phyloP scores from a whole-genome alignment of 1,140 invertebrate genomes.

The Sweltsa coloradensis region DNA sequence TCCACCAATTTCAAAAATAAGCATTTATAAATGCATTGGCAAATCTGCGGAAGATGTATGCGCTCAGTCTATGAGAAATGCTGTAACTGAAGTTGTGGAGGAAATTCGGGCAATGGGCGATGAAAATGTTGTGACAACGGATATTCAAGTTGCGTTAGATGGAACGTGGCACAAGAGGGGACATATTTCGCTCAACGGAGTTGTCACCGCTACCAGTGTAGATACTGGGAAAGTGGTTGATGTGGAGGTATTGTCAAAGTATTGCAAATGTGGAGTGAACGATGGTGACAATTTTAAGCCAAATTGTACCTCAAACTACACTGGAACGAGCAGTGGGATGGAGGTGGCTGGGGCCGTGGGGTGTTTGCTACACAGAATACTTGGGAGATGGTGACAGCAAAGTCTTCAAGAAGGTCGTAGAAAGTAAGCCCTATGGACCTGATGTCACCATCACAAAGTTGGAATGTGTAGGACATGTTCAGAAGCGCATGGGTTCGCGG shows the following conservation, averaged over 20 bases:
- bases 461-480: constrained; percentile 15
- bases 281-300: neutral
- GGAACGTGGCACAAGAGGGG: constrained; percentile 16
- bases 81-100: constrained; percentile 2
- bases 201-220: constrained; percentile 13
- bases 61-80: constrained; percentile 6
- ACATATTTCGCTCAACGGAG: constrained; percentile 11
- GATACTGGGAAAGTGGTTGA: constrained; percentile 14
- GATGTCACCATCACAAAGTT: constrained; percentile 13
- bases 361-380: constrained; percentile 16
- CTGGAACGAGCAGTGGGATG: constrained; percentile 14
- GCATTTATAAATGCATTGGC: constrained; percentile 2
- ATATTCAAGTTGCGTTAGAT: constrained; percentile 14
- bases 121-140: constrained; percentile 1
- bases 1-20: constrained; percentile 5
- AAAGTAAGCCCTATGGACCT: constrained; percentile 15
- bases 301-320: constrained; percentile 13
- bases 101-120: no score
- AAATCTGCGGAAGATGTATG: neutral
- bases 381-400: constrained; percentile 16
- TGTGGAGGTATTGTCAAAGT: constrained; percentile 13
- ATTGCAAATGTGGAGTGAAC: constrained; percentile 10
- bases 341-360: constrained; percentile 13
- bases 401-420: constrained; percentile 10
- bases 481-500: constrained; percentile 14